Evolutionary conservation across 2,113 vertebrate species (phyloP).

Genomic region (Turdus rufiventris): DNA sequence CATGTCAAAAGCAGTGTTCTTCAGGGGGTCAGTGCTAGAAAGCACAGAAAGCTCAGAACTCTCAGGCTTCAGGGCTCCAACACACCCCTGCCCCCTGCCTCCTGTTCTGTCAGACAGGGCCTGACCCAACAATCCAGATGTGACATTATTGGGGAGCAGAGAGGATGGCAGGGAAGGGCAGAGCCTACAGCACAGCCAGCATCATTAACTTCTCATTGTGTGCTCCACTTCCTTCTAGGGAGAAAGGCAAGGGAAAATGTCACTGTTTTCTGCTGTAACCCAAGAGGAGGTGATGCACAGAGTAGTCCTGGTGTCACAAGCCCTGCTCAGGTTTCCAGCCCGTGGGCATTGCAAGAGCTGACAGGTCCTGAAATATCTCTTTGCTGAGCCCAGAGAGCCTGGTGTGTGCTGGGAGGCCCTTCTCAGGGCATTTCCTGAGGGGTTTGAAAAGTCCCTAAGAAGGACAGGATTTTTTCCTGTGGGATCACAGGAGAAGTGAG

Average conservation of each 20-base stretch:
- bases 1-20: too few species aligned
- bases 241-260: not conserved
- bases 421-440: not conserved
- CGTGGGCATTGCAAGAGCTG: rapidly evolving
- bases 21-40: too few species aligned
- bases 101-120: not conserved
- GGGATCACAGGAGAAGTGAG: not conserved
- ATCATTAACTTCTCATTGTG: not conserved
- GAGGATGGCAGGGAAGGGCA: not conserved
- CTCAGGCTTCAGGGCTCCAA: too few species aligned
- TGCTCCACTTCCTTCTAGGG: not conserved
- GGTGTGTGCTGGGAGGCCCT: rapidly evolving
- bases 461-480: not conserved
- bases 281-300: not conserved
- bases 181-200: not conserved
- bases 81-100: not conserved
- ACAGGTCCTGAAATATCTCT: not conserved
- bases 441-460: not conserved
- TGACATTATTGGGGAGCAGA: not conserved
- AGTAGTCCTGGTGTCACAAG: not conserved
- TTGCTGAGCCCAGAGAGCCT: not conserved
- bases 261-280: not conserved
- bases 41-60: too few species aligned
- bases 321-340: not conserved
- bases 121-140: rapidly evolving